Evolutionary conservation across 2,888 invertebrate genomes (phyloP).

Genomic region (Harpalus rufipes): DNA sequence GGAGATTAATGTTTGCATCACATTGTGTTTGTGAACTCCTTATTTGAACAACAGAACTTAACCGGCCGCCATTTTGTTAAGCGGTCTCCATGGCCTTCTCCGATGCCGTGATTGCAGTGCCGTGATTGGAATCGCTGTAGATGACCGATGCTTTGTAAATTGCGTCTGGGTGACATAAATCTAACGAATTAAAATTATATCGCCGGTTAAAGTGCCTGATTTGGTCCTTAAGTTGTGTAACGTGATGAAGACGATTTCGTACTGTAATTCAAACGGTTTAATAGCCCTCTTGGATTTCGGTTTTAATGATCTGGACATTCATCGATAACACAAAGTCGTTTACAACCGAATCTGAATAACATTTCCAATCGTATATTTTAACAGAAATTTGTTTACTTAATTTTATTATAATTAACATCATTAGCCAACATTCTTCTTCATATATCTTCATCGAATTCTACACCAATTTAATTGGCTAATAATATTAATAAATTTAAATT

Average conservation of each 20-base stretch:
- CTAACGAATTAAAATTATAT: slow-evolving; percentile 63
- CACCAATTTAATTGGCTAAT: background rate
- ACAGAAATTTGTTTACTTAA: slow-evolving; percentile 41
- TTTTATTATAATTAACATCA: slow-evolving; percentile 45
- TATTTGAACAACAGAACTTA: slow-evolving; percentile 67
- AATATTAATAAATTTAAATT: slow-evolving; percentile 27
- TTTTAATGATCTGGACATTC: slow-evolving; percentile 52
- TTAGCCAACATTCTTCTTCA: slow-evolving; percentile 7
- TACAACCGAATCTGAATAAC: slow-evolving; percentile 15
- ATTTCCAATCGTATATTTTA: slow-evolving; percentile 25
- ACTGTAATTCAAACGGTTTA: slow-evolving; percentile 44
- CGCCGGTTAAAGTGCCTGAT: slow-evolving; percentile 31
- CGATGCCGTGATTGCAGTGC: slow-evolving; percentile 14
- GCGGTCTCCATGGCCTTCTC: slow-evolving; percentile 48
- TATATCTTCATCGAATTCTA: slow-evolving; percentile 14
- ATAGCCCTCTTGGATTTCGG: slow-evolving; percentile 50
- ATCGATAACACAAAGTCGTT: slow-evolving; percentile 10
- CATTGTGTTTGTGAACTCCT: slow-evolving; percentile 65
- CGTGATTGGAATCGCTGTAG: slow-evolving; percentile 29
- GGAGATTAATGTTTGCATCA: slow-evolving; percentile 59
- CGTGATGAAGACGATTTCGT: slow-evolving; percentile 43
- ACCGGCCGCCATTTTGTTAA: slow-evolving; percentile 68
- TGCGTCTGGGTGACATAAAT: slow-evolving; percentile 59
- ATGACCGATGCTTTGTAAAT: slow-evolving; percentile 56
- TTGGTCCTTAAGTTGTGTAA: slow-evolving; percentile 44